Evolutionary conservation across 2,113 vertebrate species (phyloP).

Genomic region (Crotalus horridus): DNA sequence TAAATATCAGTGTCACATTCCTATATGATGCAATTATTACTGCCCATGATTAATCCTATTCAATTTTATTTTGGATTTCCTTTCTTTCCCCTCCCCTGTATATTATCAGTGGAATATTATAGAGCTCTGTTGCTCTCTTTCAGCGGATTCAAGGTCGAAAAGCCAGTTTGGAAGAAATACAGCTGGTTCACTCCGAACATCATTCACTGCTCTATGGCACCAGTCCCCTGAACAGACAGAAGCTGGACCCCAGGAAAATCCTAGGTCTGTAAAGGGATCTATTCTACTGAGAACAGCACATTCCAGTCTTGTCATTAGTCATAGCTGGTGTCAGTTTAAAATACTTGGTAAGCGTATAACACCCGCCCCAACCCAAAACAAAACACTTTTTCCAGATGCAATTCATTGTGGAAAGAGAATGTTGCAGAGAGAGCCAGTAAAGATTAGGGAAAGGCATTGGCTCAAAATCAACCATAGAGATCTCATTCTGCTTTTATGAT

Average conservation of each 20-base stretch:
- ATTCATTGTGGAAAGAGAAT: constrained; percentile 60
- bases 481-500: constrained; percentile 23
- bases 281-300: constrained; percentile 72
- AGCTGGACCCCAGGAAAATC: constrained; percentile 78
- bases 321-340: constrained; percentile 69
- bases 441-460: constrained; percentile 53
- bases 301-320: constrained; percentile 75
- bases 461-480: constrained; percentile 47
- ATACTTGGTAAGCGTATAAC: constrained; percentile 70
- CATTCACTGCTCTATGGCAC: constrained; percentile 78
- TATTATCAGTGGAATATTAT: constrained; percentile 72
- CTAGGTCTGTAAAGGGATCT: constrained; percentile 73
- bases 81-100: constrained; percentile 48
- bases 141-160: constrained; percentile 81
- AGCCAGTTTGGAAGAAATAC: constrained; percentile 83
- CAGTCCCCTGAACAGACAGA: constrained; percentile 78
- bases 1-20: constrained; percentile 68
- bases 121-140: constrained; percentile 77
- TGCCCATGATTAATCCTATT: constrained; percentile 71
- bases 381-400: constrained; percentile 59
- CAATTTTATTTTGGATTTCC: constrained; percentile 61
- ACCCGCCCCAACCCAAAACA: constrained; percentile 43
- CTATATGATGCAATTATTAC: constrained; percentile 67
- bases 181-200: constrained; percentile 81
- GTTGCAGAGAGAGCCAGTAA: constrained; percentile 54